Evolutionary conservation across 2,888 invertebrate species (phyloP).

Genomic region (Melinopterus prodromus): DNA sequence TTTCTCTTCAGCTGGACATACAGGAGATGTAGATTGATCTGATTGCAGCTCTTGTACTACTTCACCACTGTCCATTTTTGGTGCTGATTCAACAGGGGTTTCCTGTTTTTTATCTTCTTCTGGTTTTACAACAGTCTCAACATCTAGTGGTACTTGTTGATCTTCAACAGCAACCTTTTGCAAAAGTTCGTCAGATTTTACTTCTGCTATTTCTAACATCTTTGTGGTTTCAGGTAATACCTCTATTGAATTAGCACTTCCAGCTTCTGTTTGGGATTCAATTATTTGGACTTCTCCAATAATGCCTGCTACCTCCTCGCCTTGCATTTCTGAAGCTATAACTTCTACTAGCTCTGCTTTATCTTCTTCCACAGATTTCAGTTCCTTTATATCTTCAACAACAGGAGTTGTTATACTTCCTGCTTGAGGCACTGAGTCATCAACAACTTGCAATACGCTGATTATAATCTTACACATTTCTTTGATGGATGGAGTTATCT

Average conservation of each 20-base stretch:
- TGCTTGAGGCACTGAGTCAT: slow-evolving; percentile 18
- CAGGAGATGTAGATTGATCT: not conserved
- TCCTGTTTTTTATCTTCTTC: slow-evolving; percentile 1
- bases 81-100: not conserved
- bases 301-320: not conserved
- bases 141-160: not conserved
- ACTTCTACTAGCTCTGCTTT: not conserved
- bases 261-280: not conserved
- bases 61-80: not conserved
- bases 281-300: not conserved
- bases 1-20: too few species aligned
- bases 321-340: not conserved
- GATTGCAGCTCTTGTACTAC: not conserved
- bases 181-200: not conserved
- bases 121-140: not conserved
- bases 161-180: not conserved
- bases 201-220: not conserved
- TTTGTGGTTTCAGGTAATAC: not conserved
- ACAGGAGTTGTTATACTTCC: slow-evolving; percentile 8
- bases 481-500: slow-evolving; percentile 40
- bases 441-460: slow-evolving; percentile 32
- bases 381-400: not conserved
- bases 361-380: not conserved
- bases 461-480: slow-evolving; percentile 42
- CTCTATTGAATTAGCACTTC: not conserved